Base-by-base conservation (phyloP, 2,888 invertebrate genomes). In the Eilema sororculum region DNA sequence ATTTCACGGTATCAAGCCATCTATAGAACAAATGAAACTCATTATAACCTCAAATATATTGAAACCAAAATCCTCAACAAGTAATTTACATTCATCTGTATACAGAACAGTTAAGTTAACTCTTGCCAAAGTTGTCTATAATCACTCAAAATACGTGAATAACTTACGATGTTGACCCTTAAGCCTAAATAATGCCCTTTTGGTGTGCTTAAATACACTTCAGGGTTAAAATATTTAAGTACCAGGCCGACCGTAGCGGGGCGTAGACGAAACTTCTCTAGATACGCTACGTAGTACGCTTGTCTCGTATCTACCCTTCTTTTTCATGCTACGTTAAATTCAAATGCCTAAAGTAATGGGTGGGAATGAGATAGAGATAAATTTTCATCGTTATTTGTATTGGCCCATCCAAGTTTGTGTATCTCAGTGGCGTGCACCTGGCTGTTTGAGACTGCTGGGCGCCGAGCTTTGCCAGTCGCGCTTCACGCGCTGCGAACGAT, bases 361-460 rank as follows among this genome's bases (percentile, higher is more conserved):
- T 25, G 75, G 68, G 78, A 87, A 70, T 76, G 82, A 71, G 78
- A 80, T 71, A 75, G 78, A 70, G 16, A 33, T 69, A 74, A 68
- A 65, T 71, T 75, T 74, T 77, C 79, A 81, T 78, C 69, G 68
- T 63, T 74, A 75, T 83, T 70, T 73, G 70, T 67, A 61, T 70
- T 82, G 79, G 67, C 84, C 75, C 80, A 76, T 86, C 84, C 79
- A 84, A 70, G 76, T 70, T 77, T 71, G 72, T 81, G 76, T 83
- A 79, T 78, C 68, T 80, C 75, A 64, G 77, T 78, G 86, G 75
- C 70, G 77, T 83, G 79, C 88, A 91, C 91, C 90, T 90, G 88
- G 75, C 74, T 77, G 86, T 70, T 71, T 72, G 87, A 93, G 93
- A 93, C 93, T 81, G 93, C 91, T 87, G 86, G 92, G 89, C 93